Evolutionary conservation across 2,888 invertebrate genomes (phyloP).

Genomic region (Willowsia nigromaculata): DNA sequence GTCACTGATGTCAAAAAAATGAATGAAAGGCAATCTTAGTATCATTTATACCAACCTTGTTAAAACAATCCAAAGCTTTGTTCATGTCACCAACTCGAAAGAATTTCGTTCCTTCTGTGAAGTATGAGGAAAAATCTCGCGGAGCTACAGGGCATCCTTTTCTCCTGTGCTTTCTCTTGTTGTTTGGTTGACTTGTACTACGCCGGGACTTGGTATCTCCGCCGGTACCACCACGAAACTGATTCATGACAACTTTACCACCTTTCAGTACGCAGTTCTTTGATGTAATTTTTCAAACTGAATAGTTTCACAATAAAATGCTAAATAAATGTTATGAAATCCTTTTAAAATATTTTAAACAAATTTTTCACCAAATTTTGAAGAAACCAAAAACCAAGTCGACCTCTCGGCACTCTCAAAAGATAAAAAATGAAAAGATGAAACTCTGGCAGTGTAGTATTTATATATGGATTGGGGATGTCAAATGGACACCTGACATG

Average conservation of each 20-base stretch:
- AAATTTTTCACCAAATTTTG: neutral
- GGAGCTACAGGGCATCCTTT: slow-evolving; percentile 17
- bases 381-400: neutral
- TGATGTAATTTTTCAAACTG: too few relatives aligned
- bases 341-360: neutral
- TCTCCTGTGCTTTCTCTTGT: neutral
- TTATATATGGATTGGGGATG: slow-evolving; percentile 55
- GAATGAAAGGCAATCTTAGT: too few relatives aligned
- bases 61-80: slow-evolving; percentile 47
- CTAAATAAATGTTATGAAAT: too few relatives aligned
- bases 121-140: slow-evolving; percentile 48
- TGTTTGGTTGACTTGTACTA: neutral
- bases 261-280: neutral
- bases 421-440: slow-evolving; percentile 65
- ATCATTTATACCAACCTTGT: slow-evolving; percentile 52
- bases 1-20: too few relatives aligned
- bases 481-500: slow-evolving; percentile 70
- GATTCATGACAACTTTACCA: slow-evolving; percentile 29
- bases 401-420: slow-evolving; percentile 32
- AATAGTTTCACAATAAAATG: too few relatives aligned
- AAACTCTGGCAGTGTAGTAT: slow-evolving; percentile 33
- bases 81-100: slow-evolving; percentile 51
- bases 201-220: neutral
- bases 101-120: slow-evolving; percentile 53
- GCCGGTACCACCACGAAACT: neutral